Evolutionary conservation across 2,888 invertebrate genomes (phyloP).

Genomic region (Arctia plantaginis): DNA sequence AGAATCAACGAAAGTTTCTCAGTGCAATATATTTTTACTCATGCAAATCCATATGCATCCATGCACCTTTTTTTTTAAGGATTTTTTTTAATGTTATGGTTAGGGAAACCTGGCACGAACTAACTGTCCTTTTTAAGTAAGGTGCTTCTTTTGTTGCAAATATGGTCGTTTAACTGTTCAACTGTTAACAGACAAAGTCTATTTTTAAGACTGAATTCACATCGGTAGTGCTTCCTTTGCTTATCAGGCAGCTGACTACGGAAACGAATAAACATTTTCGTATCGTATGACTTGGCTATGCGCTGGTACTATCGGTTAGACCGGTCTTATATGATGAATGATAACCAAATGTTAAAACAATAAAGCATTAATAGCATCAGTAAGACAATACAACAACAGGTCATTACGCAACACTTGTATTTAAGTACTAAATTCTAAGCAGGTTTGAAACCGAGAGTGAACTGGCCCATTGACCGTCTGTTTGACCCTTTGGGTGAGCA

Average conservation of each 20-base stretch:
- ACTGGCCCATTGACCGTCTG: conserved; percentile 75
- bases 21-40: too few relatives aligned
- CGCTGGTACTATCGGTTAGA: background rate
- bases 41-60: too few relatives aligned
- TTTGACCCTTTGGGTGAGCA: conserved; percentile 71
- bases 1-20: background rate
- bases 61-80: too few relatives aligned
- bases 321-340: background rate
- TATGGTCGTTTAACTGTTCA: too few relatives aligned
- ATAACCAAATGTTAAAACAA: background rate
- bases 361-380: background rate
- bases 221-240: background rate
- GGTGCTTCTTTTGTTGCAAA: background rate
- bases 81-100: too few relatives aligned
- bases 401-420: conserved; percentile 30
- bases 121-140: background rate
- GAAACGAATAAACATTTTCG: background rate
- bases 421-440: conserved; percentile 35
- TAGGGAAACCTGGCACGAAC: too few relatives aligned
- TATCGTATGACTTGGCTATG: background rate
- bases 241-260: background rate
- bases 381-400: conserved; percentile 10
- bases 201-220: background rate
- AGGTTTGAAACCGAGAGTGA: conserved; percentile 72
- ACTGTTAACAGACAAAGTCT: background rate